Conservation (phyloP, 1,140 invertebrate species). For the Atta cephalotes region DNA sequence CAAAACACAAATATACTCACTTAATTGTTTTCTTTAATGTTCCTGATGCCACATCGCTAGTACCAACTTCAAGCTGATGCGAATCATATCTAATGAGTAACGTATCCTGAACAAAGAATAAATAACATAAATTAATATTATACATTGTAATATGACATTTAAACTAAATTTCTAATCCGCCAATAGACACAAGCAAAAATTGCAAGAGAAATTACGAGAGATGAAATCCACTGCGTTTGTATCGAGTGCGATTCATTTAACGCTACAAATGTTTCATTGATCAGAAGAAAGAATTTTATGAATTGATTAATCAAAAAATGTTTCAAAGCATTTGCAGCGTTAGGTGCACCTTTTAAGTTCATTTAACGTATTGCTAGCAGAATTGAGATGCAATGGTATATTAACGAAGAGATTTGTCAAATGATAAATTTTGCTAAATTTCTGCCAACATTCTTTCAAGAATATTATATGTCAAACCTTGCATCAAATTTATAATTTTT, state of each 20-base stretch:
- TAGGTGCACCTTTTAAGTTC: too few relatives aligned
- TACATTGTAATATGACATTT: background rate
- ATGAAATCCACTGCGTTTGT: background rate
- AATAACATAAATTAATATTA: conserved; percentile 10
- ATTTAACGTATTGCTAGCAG: background rate
- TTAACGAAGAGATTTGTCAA: background rate
- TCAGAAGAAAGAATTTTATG: too few relatives aligned
- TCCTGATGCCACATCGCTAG: conserved; percentile 93
- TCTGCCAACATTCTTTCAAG: background rate
- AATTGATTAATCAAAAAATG: too few relatives aligned
- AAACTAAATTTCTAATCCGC: background rate
- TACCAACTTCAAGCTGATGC: conserved; percentile 93
- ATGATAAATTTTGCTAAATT: background rate
- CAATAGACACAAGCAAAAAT: background rate
- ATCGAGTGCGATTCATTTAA: background rate
- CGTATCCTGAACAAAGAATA: conserved; percentile 89
- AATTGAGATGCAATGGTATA: background rate
- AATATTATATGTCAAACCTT: background rate
- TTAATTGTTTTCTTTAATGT: conserved; percentile 94
- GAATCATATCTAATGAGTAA: conserved; percentile 92
- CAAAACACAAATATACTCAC: conserved; percentile 82
- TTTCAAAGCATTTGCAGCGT: too few relatives aligned
- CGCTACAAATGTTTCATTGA: too few relatives aligned
- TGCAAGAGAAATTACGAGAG: background rate
- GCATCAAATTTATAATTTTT: background rate